These are phyloP conservation scores for Perca fluviatilis DNA, from an alignment of 2,113 vertebrate species.

Conservation along the genomic window DNA sequence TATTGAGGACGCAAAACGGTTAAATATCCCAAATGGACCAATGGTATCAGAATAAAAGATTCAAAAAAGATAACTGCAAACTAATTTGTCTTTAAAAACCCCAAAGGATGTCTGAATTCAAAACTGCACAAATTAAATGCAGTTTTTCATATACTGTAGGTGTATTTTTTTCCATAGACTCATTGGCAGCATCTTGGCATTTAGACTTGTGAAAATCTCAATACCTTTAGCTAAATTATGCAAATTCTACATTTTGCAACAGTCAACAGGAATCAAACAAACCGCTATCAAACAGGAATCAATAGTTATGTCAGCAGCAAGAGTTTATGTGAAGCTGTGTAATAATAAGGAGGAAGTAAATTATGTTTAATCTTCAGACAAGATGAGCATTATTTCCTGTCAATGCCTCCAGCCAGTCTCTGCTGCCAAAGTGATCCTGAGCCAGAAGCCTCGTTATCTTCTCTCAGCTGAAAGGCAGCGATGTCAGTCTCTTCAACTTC, in stretches of 20 bases:
- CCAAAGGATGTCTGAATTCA: background rate
- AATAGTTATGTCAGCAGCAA: background rate
- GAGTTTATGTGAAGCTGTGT: constrained; percentile 25
- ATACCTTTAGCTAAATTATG: constrained; percentile 26
- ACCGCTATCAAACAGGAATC: constrained; percentile 10
- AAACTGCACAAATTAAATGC: background rate
- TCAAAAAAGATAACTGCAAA: constrained; percentile 1
- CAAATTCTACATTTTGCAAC: constrained; percentile 27
- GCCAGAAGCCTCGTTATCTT: constrained; percentile 43
- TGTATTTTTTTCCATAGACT: background rate
- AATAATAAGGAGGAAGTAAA: constrained; percentile 27
- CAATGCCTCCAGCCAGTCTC: constrained; percentile 15
- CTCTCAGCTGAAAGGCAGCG: constrained; percentile 38
- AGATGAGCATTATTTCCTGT: constrained; percentile 48
- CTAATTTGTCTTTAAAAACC: background rate
- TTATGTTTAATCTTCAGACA: constrained; percentile 27
- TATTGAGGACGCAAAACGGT: constrained; percentile 7
- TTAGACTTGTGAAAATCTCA: constrained; percentile 3
- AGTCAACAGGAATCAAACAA: background rate
- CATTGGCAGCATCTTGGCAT: constrained; percentile 4
- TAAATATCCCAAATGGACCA: constrained; percentile 11
- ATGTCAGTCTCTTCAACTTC: constrained; percentile 48
- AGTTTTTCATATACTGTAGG: background rate
- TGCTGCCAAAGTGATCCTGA: constrained; percentile 46
- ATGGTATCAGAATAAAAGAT: background rate